Base-by-base conservation (phyloP, 2,888 invertebrate species). In the Mesochorus sp. region DNA sequence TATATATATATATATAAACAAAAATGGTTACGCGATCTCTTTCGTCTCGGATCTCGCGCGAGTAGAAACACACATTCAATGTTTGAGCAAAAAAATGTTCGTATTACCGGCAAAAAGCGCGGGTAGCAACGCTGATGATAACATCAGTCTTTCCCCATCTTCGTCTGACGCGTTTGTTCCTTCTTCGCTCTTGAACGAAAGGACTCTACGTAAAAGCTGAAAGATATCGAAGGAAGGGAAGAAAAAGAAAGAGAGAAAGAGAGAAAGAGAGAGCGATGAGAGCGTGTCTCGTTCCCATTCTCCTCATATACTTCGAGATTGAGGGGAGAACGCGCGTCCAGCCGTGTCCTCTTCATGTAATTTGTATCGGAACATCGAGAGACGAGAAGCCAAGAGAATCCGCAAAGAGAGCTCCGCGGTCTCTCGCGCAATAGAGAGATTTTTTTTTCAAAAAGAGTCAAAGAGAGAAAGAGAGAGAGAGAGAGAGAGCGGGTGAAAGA, bases 281-380 rank as follows among this genome's bases (percentile, higher is more conserved):
- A 66, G 39, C 51, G 53, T 47, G 70, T 59, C 67, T 68, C 72
- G 70, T 77, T 76, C 74, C 53, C 51, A 64, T 74, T 78, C 81
- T 53, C 59, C 76, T 76, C 73, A 73, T n/a, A n/a, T 78, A 61
- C 74, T 42, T 70, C 34, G 34, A 21, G 70, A 70, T 51, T 51
- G 44, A 42, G 57, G 59, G 39, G 49, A 62, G 68, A 61, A 28
- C 39, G 37, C 66, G 44, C 81, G 78, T 76, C 64, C 64, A 51
- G 81, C 83, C 85, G 84, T 87, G 88, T 79, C 81, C 84, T 81
- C 87, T 85, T 88, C 88, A 80, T 90, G 89, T 90, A 90, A 89
- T 90, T 90, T 90, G 90, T 90, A 90, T 89, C 90, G 87, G 85
- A 88, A 87, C 88, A 88, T 88, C 88, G 85, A 83, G 80, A 75